Conservation (phyloP, 1,140 invertebrate species). For the Cotesia vestalis region DNA sequence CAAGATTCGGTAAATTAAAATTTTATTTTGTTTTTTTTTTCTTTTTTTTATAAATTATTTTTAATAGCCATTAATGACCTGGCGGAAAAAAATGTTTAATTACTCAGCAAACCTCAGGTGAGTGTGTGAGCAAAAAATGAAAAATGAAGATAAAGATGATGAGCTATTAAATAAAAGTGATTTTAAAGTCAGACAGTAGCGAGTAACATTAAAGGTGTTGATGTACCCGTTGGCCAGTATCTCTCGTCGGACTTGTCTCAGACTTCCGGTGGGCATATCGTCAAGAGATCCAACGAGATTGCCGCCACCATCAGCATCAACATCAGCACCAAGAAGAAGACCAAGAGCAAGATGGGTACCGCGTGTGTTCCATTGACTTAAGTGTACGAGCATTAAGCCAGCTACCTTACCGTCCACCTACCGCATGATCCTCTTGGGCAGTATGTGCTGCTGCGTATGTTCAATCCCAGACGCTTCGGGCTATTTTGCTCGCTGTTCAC, state of each 20-base stretch:
- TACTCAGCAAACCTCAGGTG: no score
- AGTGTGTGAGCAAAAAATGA: no score
- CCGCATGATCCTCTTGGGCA: background rate
- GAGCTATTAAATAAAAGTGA: no score
- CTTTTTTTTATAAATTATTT: no score
- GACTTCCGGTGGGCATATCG: slow-evolving; percentile 19
- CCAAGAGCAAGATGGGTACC: no score
- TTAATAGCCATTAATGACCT: no score
- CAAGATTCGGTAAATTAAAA: no score
- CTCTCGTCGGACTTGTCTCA: slow-evolving; percentile 14
- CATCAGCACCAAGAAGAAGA: background rate
- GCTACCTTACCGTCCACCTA: slow-evolving; percentile 34
- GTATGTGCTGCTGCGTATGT: slow-evolving; percentile 24
- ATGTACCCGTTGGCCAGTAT: slow-evolving; percentile 25
- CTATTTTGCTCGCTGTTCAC: slow-evolving; percentile 2
- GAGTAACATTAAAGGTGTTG: slow-evolving; percentile 18
- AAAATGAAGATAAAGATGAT: no score
- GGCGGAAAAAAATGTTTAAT: no score
- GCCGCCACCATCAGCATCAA: slow-evolving; percentile 3
- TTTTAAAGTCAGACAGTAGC: slow-evolving; percentile 11
- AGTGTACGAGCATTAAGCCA: slow-evolving; percentile 30
- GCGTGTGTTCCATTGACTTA: slow-evolving; percentile 9
- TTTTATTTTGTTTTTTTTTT: no score
- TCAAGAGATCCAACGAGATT: slow-evolving; percentile 8
- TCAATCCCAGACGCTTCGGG: slow-evolving; percentile 23